Base-by-base conservation (phyloP, 1,140 invertebrate species). In the Pissodes strobi region DNA sequence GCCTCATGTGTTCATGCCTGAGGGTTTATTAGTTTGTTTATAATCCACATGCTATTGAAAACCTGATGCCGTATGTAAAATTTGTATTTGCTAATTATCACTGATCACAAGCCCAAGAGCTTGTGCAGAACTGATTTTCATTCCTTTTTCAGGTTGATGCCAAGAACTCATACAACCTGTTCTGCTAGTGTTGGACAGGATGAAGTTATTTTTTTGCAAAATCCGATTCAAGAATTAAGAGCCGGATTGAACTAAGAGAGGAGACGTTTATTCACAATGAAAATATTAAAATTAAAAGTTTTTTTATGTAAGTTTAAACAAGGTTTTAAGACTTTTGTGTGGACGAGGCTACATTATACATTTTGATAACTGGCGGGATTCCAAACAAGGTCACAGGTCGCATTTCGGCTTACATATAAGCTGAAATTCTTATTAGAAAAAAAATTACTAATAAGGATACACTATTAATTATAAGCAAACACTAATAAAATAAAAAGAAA, bases 81-180 rank as follows among this genome's bases (percentile, higher is more conserved):
- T 68, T 67, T 59, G 59, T 71, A 72, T 58, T 63, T 64, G 25
- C 68, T 71, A 70, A 73, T 73, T 71, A 74, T 67, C 71, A 63
- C 70, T 70, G 71, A 69, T 68, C 66, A 53, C 53, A 59, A 38
- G 49, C 46, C 55, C 59, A 58, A 60, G 46, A 69, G 58, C 66
- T 67, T 59, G 63, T 34, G 34, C 67, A 67, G 49, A 57, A 66
- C n/a, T n/a, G 64, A 23, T 68, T 68, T 69, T 71, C 55, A 63
- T 69, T 67, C 68, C 71, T 72, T 70, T 71, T 69, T 67, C 57
- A 49, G 63, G n/a, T n/a, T n/a, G 15, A 66, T 59, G 66, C 61
- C 60, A 48, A 52, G 49, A 71, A 71, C 66, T 68, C 62, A 67
- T 69, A 65, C 70, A 76, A 76, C 74, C 74, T 69, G 74, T 76